These are phyloP conservation scores for Tetramorium bicarinatum DNA, from an alignment of 2,888 invertebrate genomes.

Conservation along the genomic window DNA sequence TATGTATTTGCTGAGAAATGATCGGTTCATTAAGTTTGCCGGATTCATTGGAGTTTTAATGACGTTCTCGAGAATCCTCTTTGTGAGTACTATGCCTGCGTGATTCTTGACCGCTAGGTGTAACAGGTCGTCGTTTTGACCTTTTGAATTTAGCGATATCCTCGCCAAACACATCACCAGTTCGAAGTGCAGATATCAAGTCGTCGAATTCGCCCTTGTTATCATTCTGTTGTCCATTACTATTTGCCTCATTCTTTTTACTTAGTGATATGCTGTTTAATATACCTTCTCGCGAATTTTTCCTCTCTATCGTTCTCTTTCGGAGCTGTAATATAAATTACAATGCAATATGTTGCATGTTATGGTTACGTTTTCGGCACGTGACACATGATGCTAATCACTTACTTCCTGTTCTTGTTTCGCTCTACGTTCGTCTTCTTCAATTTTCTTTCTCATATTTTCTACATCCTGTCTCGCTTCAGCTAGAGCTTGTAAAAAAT, in stretches of 20 bases:
- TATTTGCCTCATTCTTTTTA: constrained; percentile 88
- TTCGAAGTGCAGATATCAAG: constrained; percentile 96
- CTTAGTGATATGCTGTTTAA: constrained; percentile 92
- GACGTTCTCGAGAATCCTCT: constrained; percentile 90
- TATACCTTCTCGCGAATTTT: constrained; percentile 92
- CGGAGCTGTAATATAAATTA: constrained; percentile 88
- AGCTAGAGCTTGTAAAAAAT: constrained; percentile 93
- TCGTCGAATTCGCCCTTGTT: constrained; percentile 98
- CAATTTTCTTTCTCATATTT: constrained; percentile 92
- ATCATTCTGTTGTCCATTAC: constrained; percentile 87
- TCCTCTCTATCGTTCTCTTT: constrained; percentile 95
- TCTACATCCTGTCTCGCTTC: constrained; percentile 97
- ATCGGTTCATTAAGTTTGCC: neutral
- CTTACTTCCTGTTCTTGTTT: constrained; percentile 94
- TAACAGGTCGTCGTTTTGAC: constrained; percentile 90
- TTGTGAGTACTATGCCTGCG: constrained; percentile 89
- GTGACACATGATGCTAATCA: neutral
- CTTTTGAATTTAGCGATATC: constrained; percentile 97
- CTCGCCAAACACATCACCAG: constrained; percentile 98
- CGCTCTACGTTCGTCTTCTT: constrained; percentile 96
- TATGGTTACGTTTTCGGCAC: neutral
- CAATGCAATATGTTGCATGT: neutral
- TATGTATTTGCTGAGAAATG: neutral
- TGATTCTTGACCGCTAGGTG: constrained; percentile 88
- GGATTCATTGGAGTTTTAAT: constrained; percentile 69